Evolutionary conservation across 2,888 invertebrate species (phyloP).

Genomic region (Frankliniella intonsa): DNA sequence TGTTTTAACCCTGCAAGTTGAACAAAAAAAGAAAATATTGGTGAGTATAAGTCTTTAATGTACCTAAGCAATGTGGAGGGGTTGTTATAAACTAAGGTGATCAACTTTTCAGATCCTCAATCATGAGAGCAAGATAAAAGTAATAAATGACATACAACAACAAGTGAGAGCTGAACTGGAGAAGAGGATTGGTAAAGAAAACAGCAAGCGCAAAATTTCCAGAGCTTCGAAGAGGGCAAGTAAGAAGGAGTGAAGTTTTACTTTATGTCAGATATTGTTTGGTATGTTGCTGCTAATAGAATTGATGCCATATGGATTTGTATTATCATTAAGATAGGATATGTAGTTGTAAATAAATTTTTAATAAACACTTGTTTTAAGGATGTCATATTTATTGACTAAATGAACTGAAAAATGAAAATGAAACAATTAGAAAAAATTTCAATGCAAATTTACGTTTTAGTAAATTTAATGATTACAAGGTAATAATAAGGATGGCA

Average conservation of each 20-base stretch:
- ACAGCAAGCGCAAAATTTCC: neutral
- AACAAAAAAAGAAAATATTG: neutral
- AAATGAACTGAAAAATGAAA: too few species aligned
- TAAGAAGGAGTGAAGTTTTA: neutral
- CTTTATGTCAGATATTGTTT: neutral
- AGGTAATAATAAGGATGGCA: neutral
- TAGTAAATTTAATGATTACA: too few species aligned
- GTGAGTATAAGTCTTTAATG: neutral
- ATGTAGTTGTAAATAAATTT: too few species aligned
- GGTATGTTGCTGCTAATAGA: too few species aligned
- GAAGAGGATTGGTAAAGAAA: neutral
- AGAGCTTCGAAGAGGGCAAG: neutral
- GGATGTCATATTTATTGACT: too few species aligned
- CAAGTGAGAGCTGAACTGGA: neutral
- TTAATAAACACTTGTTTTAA: too few species aligned
- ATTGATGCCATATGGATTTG: neutral
- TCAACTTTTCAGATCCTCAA: neutral
- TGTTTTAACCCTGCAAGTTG: neutral
- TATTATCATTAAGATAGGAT: neutral
- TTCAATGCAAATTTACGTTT: neutral
- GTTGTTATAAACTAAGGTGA: neutral
- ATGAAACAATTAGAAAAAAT: neutral
- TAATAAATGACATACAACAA: neutral
- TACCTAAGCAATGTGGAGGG: neutral
- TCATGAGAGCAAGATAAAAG: neutral